Base-by-base conservation (phyloP, 2,797 vertebrate genomes). In the Xiphorhynchus erythropygius region DNA sequence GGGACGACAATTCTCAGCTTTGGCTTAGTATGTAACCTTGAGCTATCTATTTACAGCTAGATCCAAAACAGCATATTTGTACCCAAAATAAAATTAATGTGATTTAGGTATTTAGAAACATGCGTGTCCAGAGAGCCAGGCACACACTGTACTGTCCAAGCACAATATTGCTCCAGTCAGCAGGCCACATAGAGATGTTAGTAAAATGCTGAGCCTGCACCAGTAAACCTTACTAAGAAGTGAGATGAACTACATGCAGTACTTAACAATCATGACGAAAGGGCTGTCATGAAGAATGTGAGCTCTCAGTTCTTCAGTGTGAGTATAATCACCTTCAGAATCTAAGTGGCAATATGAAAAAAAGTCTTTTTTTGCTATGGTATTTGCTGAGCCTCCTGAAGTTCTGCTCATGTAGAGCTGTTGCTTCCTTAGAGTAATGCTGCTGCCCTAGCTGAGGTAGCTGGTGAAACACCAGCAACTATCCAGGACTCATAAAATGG, bases 1-100 rank as follows among this genome's bases (percentile, higher is more conserved):
- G 53, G 52, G 41, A 94, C 93, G 88, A 47, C 35, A 84, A 28
- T 87, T 94, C 63, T 90, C 83, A 76, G 46, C 30, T 90, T 86
- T 83, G 63, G 55, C 21, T 84, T 80, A 62, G 14, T 12, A 21
- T 9, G 49, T 71, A 81, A 92, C 57, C 47, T 87, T 95, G 80
- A 93, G 74, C 39, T 73, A 33, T 73, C 55, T 78, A 65, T 84
- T 92, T 95, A 90, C 56, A 81, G 42, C 27, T 68, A 65, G 50
- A 78, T 87, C 46, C 59, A 82, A 89, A 76, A 2, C 25, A 46
- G 19, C 16, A 11, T 65, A 69, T 82, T 82, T 35, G 46, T 75
- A 84, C 28, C 77, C 39, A 89, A 53, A 55, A 49, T 32, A 14
- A 30, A 84, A 42, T 35, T 50, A 49, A 59, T 19, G 18, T 52